Conservation (phyloP, 1,140 invertebrate genomes). For the Caenorhabditis inopinata region DNA sequence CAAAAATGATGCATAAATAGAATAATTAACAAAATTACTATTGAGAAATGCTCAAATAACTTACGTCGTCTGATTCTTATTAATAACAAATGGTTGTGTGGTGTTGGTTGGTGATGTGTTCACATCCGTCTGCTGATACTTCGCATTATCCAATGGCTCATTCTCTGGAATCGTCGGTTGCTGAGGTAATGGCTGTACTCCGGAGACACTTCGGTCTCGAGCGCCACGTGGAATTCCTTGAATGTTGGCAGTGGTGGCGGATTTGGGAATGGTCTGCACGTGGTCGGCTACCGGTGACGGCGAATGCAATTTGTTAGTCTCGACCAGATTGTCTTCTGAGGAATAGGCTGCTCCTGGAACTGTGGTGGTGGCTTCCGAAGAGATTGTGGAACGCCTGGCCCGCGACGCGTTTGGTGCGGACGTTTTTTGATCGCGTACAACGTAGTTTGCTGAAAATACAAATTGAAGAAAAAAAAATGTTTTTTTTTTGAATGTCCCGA, state of each 20-base stretch:
- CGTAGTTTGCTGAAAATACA: constrained; percentile 49
- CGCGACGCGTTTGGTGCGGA: neutral
- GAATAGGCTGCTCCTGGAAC: too few relatives aligned
- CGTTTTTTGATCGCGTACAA: constrained; percentile 22
- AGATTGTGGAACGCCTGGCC: constrained; percentile 44
- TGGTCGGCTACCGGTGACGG: neutral
- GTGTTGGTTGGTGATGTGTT: neutral
- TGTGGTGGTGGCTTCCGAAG: neutral
- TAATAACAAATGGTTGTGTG: neutral
- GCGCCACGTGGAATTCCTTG: neutral
- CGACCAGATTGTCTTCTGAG: too few relatives aligned
- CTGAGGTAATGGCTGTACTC: neutral
- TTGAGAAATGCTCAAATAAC: neutral
- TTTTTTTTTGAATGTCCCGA: constrained; percentile 34
- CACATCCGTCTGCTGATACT: constrained; percentile 27
- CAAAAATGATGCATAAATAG: too few relatives aligned
- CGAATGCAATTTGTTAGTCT: neutral
- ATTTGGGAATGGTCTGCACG: constrained; percentile 48
- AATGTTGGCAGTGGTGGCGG: constrained; percentile 46
- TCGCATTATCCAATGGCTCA: constrained; percentile 31
- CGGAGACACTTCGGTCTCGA: neutral
- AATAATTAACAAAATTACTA: neutral
- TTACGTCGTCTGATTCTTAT: constrained; percentile 6
- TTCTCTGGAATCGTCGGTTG: constrained; percentile 32
- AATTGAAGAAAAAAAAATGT: neutral